Percentiles rank a stretch among this genome's conserved stretches.
phyloP scores from a whole-genome alignment of 2,113 vertebrate species.

The Dendrocopos noguchii region DNA sequence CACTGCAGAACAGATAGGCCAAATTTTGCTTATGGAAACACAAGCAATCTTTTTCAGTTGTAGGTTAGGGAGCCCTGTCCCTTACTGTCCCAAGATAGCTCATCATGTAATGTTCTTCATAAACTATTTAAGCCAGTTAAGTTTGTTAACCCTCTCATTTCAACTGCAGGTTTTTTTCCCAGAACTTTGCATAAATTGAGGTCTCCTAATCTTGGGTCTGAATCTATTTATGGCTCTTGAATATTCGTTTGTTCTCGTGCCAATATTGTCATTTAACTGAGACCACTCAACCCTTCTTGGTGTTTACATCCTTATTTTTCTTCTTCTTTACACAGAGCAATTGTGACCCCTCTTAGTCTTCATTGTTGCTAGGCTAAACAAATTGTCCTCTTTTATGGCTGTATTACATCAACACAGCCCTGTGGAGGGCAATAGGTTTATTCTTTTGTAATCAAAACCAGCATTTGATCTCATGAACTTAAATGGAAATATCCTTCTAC shows the following conservation, averaged over 20 bases:
- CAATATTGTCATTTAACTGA: slow-evolving; percentile 16
- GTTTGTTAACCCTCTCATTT: background rate
- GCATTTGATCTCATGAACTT: slow-evolving; percentile 57
- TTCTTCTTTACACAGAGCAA: background rate
- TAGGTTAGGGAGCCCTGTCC: background rate
- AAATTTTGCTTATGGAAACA: background rate
- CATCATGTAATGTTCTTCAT: background rate
- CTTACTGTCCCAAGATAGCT: background rate
- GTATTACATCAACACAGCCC: slow-evolving; percentile 46
- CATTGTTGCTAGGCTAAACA: slow-evolving; percentile 62
- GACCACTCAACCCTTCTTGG: slow-evolving; percentile 1
- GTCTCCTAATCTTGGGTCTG: background rate
- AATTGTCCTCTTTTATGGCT: slow-evolving; percentile 49
- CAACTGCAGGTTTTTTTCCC: background rate
- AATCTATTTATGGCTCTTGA: slow-evolving; percentile 2
- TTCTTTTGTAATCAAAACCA: slow-evolving; percentile 61
- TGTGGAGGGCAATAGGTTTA: slow-evolving; percentile 51
- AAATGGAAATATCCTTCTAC: slow-evolving; percentile 26
- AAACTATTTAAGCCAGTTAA: background rate
- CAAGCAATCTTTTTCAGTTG: background rate
- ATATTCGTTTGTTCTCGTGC: slow-evolving; percentile 13
- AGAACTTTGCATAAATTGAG: background rate
- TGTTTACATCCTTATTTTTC: background rate
- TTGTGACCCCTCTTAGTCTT: slow-evolving; percentile 33
- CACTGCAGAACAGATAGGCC: background rate